Percentiles rank a stretch among this genome's conserved stretches.
Conservation (phyloP, 2,113 vertebrate species). For the Oreocharis arfaki region DNA sequence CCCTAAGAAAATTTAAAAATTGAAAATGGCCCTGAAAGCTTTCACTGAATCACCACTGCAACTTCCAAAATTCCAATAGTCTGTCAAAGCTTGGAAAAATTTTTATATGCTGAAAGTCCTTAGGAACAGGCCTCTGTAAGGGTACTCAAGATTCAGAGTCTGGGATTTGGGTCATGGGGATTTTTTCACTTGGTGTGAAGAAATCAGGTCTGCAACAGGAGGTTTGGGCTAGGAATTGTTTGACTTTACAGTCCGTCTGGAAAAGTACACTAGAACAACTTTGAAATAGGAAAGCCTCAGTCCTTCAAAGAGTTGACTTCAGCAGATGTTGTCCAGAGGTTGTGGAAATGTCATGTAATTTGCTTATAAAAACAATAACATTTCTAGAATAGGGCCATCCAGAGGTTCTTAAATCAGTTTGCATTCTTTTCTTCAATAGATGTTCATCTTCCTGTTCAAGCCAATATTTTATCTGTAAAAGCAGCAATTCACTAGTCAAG, state of each 20-base stretch:
- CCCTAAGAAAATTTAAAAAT: background rate
- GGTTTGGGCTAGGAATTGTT: background rate
- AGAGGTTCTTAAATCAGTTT: background rate
- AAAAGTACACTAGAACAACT: background rate
- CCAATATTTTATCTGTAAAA: background rate
- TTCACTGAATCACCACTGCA: background rate
- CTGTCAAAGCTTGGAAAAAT: background rate
- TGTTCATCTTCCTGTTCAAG: background rate
- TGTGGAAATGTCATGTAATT: background rate
- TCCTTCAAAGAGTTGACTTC: background rate
- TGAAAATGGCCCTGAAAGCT: background rate
- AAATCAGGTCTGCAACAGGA: background rate
- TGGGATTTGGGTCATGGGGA: background rate
- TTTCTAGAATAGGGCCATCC: background rate
- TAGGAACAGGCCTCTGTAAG: background rate
- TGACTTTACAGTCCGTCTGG: background rate
- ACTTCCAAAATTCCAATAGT: background rate
- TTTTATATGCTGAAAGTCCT: background rate
- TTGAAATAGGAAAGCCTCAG: background rate
- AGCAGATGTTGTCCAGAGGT: background rate
- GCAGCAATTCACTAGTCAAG: background rate
- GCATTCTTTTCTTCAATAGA: background rate
- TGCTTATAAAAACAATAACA: background rate
- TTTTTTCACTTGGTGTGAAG: background rate
- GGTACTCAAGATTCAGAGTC: background rate